Conservation (phyloP, 2,113 vertebrate species). For the Upupa epops region DNA sequence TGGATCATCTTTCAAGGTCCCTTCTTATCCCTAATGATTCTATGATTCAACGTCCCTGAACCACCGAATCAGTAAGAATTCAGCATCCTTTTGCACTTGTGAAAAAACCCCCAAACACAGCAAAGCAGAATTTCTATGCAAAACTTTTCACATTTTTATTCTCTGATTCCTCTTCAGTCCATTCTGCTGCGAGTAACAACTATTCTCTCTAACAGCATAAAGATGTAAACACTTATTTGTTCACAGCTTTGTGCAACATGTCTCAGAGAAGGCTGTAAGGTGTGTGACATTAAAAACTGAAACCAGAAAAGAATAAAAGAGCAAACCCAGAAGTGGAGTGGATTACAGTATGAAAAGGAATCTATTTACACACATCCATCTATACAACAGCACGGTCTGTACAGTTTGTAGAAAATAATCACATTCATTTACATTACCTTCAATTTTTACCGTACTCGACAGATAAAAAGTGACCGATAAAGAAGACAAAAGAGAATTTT, state of each 20-base stretch:
- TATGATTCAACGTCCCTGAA: too few relatives aligned
- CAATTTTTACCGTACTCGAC: constrained; percentile 19
- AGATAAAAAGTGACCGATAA: not conserved
- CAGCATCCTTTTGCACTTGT: not conserved
- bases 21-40: too few relatives aligned
- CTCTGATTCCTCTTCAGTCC: constrained; percentile 26
- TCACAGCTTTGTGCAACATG: constrained; percentile 38
- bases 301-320: not conserved
- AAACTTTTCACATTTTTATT: constrained; percentile 49
- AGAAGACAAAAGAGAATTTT: not conserved
- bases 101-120: too few relatives aligned
- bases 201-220: not conserved
- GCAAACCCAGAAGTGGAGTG: not conserved
- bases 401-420: constrained; percentile 63
- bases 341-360: constrained; percentile 42
- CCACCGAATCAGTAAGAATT: not conserved
- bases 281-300: constrained; percentile 22
- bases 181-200: not conserved
- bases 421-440: constrained; percentile 55
- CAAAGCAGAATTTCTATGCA: not conserved
- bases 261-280: constrained; percentile 6
- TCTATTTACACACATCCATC: constrained; percentile 54
- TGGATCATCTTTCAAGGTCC: too few relatives aligned
- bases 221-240: constrained; percentile 53
- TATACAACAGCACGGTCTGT: constrained; percentile 56